A percentile compares a stretch with the other conserved stretches of the same genome.
phyloP scores from a whole-genome alignment of 1,140 invertebrate species.

The Andricus grossulariae region DNA sequence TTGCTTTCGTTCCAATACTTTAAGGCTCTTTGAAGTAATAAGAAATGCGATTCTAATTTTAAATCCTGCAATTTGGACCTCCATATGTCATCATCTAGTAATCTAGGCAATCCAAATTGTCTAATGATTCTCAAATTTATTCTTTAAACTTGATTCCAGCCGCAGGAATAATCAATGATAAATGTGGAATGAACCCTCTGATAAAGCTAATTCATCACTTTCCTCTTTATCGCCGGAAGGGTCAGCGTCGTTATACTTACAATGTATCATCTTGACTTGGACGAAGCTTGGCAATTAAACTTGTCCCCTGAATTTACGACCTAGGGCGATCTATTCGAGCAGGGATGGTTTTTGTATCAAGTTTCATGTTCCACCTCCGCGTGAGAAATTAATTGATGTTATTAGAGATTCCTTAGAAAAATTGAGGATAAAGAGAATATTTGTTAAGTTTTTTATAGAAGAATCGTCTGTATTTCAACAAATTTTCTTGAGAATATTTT shows the following conservation, averaged over 20 bases:
- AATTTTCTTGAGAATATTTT: too few relatives aligned
- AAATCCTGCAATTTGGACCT: background rate
- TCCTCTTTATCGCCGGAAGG: background rate
- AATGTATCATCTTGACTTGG: conserved; percentile 24
- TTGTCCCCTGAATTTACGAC: background rate
- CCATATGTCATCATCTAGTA: background rate
- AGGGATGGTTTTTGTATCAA: conserved; percentile 11
- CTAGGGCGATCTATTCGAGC: background rate
- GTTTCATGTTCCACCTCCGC: background rate
- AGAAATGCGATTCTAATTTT: background rate
- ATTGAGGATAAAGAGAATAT: background rate
- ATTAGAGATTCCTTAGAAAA: background rate
- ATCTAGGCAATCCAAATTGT: background rate
- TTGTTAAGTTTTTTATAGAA: too few relatives aligned
- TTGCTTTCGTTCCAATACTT: conserved; percentile 8
- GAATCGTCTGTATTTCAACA: too few relatives aligned
- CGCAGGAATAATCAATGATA: too few relatives aligned
- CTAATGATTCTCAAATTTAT: background rate
- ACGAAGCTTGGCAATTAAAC: conserved; percentile 19
- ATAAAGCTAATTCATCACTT: background rate
- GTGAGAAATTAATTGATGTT: conserved; percentile 17
- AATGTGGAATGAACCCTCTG: too few relatives aligned
- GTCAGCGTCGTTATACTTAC: background rate
- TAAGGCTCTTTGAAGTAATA: background rate
- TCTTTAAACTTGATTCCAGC: too few relatives aligned